Evolutionary conservation across 2,797 vertebrate genomes (phyloP).

Genomic region (Naso thynnoides): DNA sequence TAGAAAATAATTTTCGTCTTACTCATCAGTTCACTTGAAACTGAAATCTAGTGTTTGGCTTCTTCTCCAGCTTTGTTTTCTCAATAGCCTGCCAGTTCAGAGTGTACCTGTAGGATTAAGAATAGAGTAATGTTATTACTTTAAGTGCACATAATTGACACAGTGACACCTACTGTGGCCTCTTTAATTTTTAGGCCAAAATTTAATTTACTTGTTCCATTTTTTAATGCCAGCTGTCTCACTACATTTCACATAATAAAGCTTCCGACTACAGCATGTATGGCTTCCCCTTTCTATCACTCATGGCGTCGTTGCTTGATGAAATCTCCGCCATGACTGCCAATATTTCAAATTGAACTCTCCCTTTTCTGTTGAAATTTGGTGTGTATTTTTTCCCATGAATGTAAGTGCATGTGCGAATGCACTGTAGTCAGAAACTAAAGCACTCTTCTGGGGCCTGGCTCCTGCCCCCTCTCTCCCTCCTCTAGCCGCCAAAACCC

Average conservation of each 20-base stretch:
- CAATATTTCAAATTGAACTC: slow-evolving; percentile 69
- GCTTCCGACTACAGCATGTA: slow-evolving; percentile 73
- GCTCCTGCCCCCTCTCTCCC: slow-evolving; percentile 49
- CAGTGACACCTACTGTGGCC: slow-evolving; percentile 15
- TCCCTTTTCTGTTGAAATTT: slow-evolving; percentile 56
- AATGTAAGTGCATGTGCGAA: slow-evolving; percentile 25
- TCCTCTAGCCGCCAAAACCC: slow-evolving; percentile 93
- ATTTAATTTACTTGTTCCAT: not conserved
- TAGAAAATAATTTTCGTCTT: not conserved
- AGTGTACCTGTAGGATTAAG: not conserved
- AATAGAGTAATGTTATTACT: not conserved
- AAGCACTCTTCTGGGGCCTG: slow-evolving; percentile 54
- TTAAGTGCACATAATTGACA: slow-evolving; percentile 9
- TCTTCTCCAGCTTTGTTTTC: not conserved
- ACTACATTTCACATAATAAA: slow-evolving; percentile 45
- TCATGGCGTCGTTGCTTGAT: slow-evolving; percentile 77
- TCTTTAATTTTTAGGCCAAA: slow-evolving; percentile 14
- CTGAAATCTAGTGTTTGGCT: too few relatives aligned
- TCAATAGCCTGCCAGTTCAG: slow-evolving; percentile 1
- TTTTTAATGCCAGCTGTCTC: slow-evolving; percentile 18
- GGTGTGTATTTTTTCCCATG: slow-evolving; percentile 38
- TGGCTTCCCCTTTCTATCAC: slow-evolving; percentile 57
- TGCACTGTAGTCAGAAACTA: slow-evolving; percentile 9
- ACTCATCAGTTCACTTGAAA: too few relatives aligned
- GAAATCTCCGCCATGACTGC: slow-evolving; percentile 69